Evolutionary conservation across 2,113 vertebrate genomes (phyloP).

Genomic region (Tragelaphus buxtoni): DNA sequence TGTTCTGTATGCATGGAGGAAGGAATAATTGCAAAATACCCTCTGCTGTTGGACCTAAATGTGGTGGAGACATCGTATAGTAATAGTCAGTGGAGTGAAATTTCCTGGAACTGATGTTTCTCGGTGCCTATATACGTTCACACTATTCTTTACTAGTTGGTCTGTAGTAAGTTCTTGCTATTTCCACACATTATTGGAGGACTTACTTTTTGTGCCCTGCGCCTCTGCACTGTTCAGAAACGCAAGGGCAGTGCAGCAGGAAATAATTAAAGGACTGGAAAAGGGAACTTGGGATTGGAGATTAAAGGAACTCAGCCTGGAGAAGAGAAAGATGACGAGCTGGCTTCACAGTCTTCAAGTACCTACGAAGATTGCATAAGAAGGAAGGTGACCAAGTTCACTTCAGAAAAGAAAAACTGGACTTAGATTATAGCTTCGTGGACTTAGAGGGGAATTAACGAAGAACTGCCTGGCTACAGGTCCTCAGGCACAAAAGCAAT

Average conservation of each 20-base stretch:
- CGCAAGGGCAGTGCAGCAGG: neutral
- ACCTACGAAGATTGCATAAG: neutral
- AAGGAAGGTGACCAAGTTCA: conserved; percentile 38
- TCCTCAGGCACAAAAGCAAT: neutral
- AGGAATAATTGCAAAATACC: neutral
- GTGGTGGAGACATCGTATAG: neutral
- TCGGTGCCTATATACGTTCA: neutral
- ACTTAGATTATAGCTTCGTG: neutral
- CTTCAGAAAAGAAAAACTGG: neutral
- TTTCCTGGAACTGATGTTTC: neutral
- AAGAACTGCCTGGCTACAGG: neutral
- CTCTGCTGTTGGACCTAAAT: neutral
- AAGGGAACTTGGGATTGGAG: neutral
- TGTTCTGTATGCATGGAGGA: neutral
- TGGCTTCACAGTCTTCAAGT: conserved; percentile 18
- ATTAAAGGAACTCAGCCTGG: conserved; percentile 16
- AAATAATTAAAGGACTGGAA: conserved; percentile 44
- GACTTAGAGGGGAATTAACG: conserved; percentile 8
- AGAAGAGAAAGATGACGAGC: neutral
- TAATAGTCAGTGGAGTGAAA: neutral
- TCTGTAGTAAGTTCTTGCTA: neutral
- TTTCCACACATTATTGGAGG: neutral
- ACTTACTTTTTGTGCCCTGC: neutral
- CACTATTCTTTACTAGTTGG: neutral
- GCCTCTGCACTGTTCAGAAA: neutral